Percentiles rank a stretch among this genome's conserved stretches.
Conservation (phyloP, 1,140 invertebrate species). For the Cardiocondyla obscurior region DNA sequence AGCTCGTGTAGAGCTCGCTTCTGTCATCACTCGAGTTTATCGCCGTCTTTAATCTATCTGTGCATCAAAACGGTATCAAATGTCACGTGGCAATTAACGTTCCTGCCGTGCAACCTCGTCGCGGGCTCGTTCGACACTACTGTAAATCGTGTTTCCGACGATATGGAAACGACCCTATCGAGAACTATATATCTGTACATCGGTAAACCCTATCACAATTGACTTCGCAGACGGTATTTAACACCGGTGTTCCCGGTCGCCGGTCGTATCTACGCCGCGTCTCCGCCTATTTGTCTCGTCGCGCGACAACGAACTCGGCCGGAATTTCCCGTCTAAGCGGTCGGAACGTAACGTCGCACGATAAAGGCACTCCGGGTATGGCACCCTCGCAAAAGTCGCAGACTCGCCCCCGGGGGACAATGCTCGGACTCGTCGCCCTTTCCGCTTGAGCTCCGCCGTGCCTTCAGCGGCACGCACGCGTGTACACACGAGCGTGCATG, state of each 20-base stretch:
- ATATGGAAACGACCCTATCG: background rate
- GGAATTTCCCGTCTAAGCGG: conserved; percentile 61
- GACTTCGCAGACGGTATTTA: conserved; percentile 31
- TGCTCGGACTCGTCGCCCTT: conserved; percentile 3
- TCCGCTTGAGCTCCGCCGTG: background rate
- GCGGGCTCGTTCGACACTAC: background rate
- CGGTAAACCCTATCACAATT: conserved; percentile 40
- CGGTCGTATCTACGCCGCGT: conserved; percentile 55
- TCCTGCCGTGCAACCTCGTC: background rate
- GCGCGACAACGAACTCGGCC: conserved; percentile 7
- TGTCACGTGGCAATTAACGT: background rate
- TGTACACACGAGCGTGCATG: background rate
- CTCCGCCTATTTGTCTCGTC: conserved; percentile 58
- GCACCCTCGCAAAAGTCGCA: conserved; percentile 45
- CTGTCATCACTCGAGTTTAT: background rate
- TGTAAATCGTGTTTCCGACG: background rate
- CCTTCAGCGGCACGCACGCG: background rate
- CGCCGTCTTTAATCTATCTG: background rate
- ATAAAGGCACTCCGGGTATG: conserved; percentile 63
- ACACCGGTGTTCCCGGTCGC: conserved; percentile 14
- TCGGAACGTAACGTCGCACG: conserved; percentile 33
- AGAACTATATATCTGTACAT: conserved; percentile 34
- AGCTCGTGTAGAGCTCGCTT: background rate
- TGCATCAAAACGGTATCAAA: background rate
- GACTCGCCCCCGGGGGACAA: conserved; percentile 39